These are phyloP conservation scores for Melanostoma mellinum DNA, from an alignment of 2,888 invertebrate genomes.

Conservation along the genomic window DNA sequence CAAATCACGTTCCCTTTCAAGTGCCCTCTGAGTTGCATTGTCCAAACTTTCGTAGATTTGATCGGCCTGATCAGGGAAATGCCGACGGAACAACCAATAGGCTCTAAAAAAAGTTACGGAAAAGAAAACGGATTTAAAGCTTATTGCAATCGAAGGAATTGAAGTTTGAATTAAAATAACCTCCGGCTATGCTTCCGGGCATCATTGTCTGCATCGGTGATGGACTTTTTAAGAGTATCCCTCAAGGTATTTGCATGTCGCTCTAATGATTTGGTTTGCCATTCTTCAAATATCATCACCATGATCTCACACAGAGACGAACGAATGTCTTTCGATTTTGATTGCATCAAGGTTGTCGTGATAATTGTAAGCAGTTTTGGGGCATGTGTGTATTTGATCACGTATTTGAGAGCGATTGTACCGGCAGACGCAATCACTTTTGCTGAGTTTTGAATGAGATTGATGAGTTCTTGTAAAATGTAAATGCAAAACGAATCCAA, in stretches of 20 bases:
- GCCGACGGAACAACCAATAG: conserved; percentile 94
- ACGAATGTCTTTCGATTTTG: conserved; percentile 96
- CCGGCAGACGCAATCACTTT: conserved; percentile 97
- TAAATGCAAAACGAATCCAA: conserved; percentile 93
- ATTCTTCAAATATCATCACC: conserved; percentile 91
- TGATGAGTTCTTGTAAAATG: conserved; percentile 91
- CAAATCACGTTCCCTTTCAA: conserved; percentile 83
- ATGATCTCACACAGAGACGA: conserved; percentile 90
- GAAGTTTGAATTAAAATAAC: conserved; percentile 83
- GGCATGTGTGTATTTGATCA: conserved; percentile 92
- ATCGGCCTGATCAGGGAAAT: conserved; percentile 96
- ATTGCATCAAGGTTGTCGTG: conserved; percentile 87
- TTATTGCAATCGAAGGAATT: neutral
- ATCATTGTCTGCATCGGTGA: conserved; percentile 96
- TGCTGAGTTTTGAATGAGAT: conserved; percentile 96
- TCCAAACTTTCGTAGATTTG: conserved; percentile 92
- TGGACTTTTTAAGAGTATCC: conserved; percentile 93
- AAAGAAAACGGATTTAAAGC: conserved; percentile 33
- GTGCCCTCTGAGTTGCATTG: conserved; percentile 85
- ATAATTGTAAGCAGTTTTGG: conserved; percentile 91
- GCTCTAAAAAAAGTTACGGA: conserved; percentile 84
- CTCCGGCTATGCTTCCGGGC: conserved; percentile 92
- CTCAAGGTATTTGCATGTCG: conserved; percentile 89
- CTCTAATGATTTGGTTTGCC: conserved; percentile 93
- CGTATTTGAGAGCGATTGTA: conserved; percentile 92